Evolutionary conservation across 2,113 vertebrate species (phyloP).

Genomic region (Pterocles burchelli): DNA sequence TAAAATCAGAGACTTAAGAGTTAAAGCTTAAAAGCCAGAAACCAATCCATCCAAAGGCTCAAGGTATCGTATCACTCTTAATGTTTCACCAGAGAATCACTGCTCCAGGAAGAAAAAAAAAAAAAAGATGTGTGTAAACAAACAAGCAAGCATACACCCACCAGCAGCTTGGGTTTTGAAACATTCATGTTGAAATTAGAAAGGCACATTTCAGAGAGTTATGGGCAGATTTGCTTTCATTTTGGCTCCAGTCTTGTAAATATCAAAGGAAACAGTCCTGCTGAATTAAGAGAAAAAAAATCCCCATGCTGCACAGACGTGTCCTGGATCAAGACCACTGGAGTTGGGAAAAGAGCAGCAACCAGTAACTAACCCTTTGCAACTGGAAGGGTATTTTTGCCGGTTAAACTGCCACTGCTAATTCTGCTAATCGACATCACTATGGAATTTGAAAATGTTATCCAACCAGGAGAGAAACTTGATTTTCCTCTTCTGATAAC

Average conservation of each 20-base stretch:
- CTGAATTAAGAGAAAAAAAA: conserved; percentile 1
- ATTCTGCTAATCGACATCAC: conserved; percentile 54
- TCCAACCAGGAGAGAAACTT: conserved; percentile 55
- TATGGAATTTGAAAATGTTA: conserved; percentile 49
- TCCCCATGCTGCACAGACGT: rapidly evolving
- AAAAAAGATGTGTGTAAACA: background rate
- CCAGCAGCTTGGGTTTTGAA: conserved; percentile 25
- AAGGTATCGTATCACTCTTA: background rate
- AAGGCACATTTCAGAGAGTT: conserved; percentile 16
- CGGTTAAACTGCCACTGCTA: conserved; percentile 6
- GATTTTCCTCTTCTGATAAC: conserved; percentile 57
- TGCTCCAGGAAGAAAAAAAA: background rate
- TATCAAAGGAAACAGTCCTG: conserved; percentile 5
- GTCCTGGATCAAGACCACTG: rapidly evolving
- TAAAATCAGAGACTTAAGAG: background rate
- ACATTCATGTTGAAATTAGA: conserved; percentile 36
- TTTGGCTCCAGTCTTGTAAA: conserved; percentile 27
- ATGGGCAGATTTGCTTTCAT: conserved; percentile 24
- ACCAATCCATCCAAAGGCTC: background rate
- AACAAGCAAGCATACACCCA: conserved; percentile 1
- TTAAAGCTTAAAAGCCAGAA: background rate
- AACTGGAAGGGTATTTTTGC: conserved; percentile 24
- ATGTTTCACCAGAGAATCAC: background rate
- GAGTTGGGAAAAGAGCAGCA: background rate
- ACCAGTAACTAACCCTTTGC: background rate